phyloP scores from a whole-genome alignment of 2,113 vertebrate genomes.

The Otocyon megalotis region DNA sequence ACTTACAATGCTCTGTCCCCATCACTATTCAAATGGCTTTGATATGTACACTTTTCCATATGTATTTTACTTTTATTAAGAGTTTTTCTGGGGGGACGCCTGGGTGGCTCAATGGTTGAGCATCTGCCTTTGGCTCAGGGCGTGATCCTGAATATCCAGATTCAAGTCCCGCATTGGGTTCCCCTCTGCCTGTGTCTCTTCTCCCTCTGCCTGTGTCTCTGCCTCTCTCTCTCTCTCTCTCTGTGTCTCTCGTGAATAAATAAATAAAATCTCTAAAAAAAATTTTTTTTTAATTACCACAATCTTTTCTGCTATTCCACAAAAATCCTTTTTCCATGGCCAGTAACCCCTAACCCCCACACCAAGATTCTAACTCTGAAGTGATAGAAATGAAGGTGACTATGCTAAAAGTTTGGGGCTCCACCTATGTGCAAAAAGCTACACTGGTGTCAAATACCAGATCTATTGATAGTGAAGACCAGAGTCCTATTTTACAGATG shows the following conservation, averaged over 20 bases:
- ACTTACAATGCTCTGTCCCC: background rate
- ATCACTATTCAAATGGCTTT: background rate
- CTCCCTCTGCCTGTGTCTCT: no score
- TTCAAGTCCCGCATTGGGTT: no score
- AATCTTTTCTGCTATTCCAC: background rate
- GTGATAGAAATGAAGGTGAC: background rate
- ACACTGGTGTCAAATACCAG: background rate
- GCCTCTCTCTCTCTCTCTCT: no score
- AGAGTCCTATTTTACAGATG: conserved; percentile 43
- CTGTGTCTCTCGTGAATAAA: no score
- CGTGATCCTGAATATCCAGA: no score
- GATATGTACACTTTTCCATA: background rate
- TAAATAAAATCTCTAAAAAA: no score
- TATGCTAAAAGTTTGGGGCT: conserved; percentile 36
- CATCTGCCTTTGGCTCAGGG: no score
- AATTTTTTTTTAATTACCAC: background rate
- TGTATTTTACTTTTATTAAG: background rate
- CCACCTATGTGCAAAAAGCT: background rate
- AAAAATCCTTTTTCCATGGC: conserved; percentile 17
- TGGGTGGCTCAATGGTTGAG: no score
- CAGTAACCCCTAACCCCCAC: background rate
- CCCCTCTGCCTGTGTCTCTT: no score
- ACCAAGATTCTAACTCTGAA: conserved; percentile 18
- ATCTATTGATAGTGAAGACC: background rate
- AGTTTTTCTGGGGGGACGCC: background rate